phyloP scores from a whole-genome alignment of 2,797 vertebrate genomes.

The Mallotus villosus region DNA sequence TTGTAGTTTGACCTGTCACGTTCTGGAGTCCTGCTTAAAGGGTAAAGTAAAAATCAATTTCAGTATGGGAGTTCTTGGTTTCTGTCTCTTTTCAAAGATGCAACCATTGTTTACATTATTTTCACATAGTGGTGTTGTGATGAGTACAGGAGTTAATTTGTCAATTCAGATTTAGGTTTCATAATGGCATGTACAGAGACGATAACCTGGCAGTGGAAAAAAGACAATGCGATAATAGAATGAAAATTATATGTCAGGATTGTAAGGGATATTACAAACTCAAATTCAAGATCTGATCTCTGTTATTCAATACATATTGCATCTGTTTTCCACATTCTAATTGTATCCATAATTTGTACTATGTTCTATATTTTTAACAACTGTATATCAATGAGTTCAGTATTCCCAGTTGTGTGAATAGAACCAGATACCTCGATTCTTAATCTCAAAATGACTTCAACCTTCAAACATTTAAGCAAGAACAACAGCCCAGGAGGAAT shows the following conservation, averaged over 20 bases:
- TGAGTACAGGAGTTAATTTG: not conserved
- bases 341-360: constrained; percentile 11
- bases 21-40: constrained; percentile 17
- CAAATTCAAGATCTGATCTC: constrained; percentile 17
- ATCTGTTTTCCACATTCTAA: constrained; percentile 16
- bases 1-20: constrained; percentile 11
- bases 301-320: constrained; percentile 11
- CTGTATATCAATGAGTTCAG: too few species aligned
- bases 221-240: not conserved
- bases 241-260: constrained; percentile 6
- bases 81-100: not conserved
- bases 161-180: not conserved
- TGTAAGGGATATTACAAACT: constrained; percentile 20
- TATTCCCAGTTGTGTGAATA: too few species aligned
- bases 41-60: constrained; percentile 4
- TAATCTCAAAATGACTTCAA: not conserved
- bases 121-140: not conserved
- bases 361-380: not conserved
- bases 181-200: not conserved
- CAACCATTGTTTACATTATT: not conserved
- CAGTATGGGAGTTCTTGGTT: not conserved
- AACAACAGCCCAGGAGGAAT: constrained; percentile 7
- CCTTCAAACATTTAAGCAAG: not conserved
- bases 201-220: constrained; percentile 7
- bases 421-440: too few species aligned